Base-by-base conservation (phyloP, 2,888 invertebrate genomes). In the Maniola hyperantus region DNA sequence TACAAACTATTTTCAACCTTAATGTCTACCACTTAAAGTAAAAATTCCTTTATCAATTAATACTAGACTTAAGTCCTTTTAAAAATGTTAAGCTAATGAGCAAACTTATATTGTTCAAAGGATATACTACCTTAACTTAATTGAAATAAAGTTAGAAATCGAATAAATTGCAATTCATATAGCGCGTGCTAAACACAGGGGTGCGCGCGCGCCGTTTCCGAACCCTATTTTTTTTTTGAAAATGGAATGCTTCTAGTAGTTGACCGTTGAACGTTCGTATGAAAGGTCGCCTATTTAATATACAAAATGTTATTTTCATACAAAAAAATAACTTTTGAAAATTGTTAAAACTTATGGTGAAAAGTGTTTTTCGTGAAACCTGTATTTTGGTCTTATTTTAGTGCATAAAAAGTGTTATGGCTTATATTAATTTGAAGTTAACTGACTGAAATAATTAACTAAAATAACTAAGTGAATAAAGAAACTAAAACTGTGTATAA, bases 201-300 rank as follows among this genome's bases (percentile, higher is more conserved):
- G 90, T 91, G 91, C 91, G 91, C 87, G 73, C 75, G 81, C 88
- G 90, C 83, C 83, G 76, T 82, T 85, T 86, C 85, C 88, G 85
- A 85, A 80, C 80, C 74, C 76, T 74, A 78, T 79, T 77, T 80
- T 76, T 84, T 81, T 77, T 84, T 89, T 88, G 82, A 82, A 85
- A 76, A 75, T 78, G 79, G 81, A 73, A 76, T 79, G 76, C 73
- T 72, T 63, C 74, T 61, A 57, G 72, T 74, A 91, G 91, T 91
- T 88, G 81, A 83, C 84, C 82, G 83, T 83, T 86, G 80, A 77
- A 82, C 80, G 83, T 86, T 80, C 80, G 72, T 71, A 71, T 64
- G 72, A 62, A 73, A 65, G 76, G 75, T 84, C 84, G 81, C 69
- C 42, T 62, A 20, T 67, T 34, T 39, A n/a, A 46, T 36, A 51